A percentile compares a stretch with the other conserved stretches of the same genome.
phyloP scores from a whole-genome alignment of 2,888 invertebrate species.

The Amiota minor region DNA sequence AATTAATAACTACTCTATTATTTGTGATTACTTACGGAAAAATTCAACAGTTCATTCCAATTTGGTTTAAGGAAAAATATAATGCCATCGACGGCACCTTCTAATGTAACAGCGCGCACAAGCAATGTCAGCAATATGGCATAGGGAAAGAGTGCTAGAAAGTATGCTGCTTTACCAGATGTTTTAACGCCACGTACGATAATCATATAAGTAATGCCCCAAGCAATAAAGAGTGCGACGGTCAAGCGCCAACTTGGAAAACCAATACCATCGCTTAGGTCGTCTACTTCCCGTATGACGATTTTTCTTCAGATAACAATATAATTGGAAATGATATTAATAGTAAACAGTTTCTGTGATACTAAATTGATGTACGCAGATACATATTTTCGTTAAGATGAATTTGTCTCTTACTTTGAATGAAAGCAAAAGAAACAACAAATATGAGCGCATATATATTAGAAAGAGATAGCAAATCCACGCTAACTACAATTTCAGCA shows the following conservation, averaged over 20 bases:
- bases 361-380: not conserved
- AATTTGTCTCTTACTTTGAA: not conserved
- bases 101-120: constrained; percentile 36
- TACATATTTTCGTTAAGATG: not conserved
- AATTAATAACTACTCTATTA: not conserved
- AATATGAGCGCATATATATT: too few species aligned
- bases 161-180: constrained; percentile 35
- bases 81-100: constrained; percentile 37
- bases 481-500: too few species aligned
- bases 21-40: constrained; percentile 27
- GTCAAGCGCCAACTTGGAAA: constrained; percentile 36
- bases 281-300: constrained; percentile 34
- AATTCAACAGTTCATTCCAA: constrained; percentile 34
- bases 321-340: not conserved
- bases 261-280: constrained; percentile 36
- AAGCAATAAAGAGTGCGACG: constrained; percentile 29
- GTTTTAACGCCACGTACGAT: constrained; percentile 35
- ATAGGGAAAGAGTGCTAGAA: constrained; percentile 38
- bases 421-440: not conserved
- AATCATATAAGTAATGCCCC: constrained; percentile 34
- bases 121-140: constrained; percentile 31
- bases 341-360: not conserved
- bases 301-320: constrained; percentile 22
- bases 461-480: too few species aligned
- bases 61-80: constrained; percentile 35